Base-by-base conservation (phyloP, 2,888 invertebrate genomes). In the Drosophila limbata region DNA sequence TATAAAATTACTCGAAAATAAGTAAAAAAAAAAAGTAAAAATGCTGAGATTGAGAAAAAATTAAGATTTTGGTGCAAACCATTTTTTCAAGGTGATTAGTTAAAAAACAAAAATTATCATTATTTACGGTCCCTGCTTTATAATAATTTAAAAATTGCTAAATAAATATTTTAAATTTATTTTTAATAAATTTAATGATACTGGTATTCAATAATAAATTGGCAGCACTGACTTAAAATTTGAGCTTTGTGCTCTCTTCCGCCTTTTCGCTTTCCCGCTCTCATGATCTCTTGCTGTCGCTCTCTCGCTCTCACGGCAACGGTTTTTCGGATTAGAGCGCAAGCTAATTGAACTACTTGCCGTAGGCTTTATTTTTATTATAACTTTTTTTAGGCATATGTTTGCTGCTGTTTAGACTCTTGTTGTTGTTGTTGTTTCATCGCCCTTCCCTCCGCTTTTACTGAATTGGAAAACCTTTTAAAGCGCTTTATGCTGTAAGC, bases 401-500 rank as follows among this genome's bases (percentile, higher is more conserved):
- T 51, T 77, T 55, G 61, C 63, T 31, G 60, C 42, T 64, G 48
- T 66, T 57, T 47, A 17, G 11, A 37, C 15, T 31, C 40, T 15
- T 47, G 25, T 40, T 44, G n/a, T 47, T 35, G 44, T 44, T 56
- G 19, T 42, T 44, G 15, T 28, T 33, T 48, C 8, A 3, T 19
- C 8, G n/a, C 2, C 33, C 17, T 6, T 13, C 42, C 8, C n/a
- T 8, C 45, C 15, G 21, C 35, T 53, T 15, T 4, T 35, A 19
- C 17, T 64, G 73, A 69, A 77, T 62, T 61, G 73, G 44, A 69
- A 79, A 85, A 82, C 73, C 85, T 77, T 88, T 84, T 88, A 84
- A 84, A 85, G 83, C 88, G 85, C 83, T 85, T 84, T 80, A 50
- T 57, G 67, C 88, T 82, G 79, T 84, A 80, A 82, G 73, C 82